A percentile compares a stretch with the other conserved stretches of the same genome.
phyloP scores from a whole-genome alignment of 2,797 vertebrate species.

The Urophycis tenuis region DNA sequence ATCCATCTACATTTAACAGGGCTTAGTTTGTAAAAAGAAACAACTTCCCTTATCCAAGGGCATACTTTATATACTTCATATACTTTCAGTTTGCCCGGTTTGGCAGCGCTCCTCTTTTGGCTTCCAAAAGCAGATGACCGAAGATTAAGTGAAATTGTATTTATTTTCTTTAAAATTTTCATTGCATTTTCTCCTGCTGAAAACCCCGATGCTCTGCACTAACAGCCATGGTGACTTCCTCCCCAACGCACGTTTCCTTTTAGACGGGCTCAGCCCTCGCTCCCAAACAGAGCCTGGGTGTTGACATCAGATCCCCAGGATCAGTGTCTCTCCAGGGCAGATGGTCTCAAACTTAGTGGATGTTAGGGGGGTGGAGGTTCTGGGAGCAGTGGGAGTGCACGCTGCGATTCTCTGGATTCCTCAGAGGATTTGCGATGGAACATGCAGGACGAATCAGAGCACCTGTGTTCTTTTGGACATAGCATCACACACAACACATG shows the following conservation, averaged over 20 bases:
- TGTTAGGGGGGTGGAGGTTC: neutral
- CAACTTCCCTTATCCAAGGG: conserved; percentile 7
- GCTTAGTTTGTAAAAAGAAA: conserved; percentile 15
- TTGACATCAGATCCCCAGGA: conserved; percentile 64
- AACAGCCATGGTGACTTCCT: neutral
- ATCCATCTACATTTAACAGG: neutral
- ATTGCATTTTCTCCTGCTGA: neutral
- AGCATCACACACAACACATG: conserved; percentile 52
- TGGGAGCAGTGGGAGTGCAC: conserved; percentile 40
- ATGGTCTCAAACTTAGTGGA: conserved; percentile 46
- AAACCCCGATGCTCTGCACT: neutral
- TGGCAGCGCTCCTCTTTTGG: conserved; percentile 10
- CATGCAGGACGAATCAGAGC: conserved; percentile 72
- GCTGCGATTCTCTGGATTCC: conserved; percentile 54
- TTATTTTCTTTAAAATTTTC: neutral
- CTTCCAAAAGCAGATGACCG: neutral
- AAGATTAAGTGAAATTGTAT: neutral
- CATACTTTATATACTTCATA: conserved; percentile 7
- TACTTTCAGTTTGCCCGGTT: conserved; percentile 17
- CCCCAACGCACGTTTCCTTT: conserved; percentile 4
- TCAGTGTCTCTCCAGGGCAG: conserved; percentile 62
- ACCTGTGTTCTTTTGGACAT: conserved; percentile 71
- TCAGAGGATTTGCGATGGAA: conserved; percentile 60
- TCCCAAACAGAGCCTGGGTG: conserved; percentile 57
- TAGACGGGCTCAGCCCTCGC: conserved; percentile 38